phyloP scores from a whole-genome alignment of 2,113 vertebrate genomes.

The Atrichornis clamosus region DNA sequence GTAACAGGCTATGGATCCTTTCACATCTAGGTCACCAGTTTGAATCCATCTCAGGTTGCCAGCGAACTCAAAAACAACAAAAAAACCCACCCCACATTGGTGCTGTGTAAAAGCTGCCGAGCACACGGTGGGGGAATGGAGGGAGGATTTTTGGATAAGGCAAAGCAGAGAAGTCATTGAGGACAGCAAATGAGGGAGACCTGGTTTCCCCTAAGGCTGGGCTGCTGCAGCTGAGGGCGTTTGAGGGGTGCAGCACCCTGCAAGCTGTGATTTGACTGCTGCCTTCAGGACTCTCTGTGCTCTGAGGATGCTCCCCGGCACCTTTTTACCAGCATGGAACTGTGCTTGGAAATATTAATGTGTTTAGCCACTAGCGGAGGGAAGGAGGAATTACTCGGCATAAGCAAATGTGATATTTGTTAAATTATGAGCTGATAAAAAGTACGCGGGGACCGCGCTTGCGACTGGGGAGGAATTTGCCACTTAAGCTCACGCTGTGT shows the following conservation, averaged over 20 bases:
- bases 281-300: neutral
- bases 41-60: constrained; percentile 52
- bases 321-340: constrained; percentile 11
- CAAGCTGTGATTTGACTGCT: neutral
- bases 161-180: accelerated
- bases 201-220: neutral
- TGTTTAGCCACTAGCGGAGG: constrained; percentile 30
- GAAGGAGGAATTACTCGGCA: constrained; percentile 29
- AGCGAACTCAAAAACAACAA: neutral
- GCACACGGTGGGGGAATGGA: neutral
- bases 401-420: constrained; percentile 40
- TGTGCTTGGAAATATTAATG: constrained; percentile 37
- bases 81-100: neutral
- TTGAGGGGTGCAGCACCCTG: neutral
- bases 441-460: neutral
- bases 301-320: neutral
- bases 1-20: constrained; percentile 59
- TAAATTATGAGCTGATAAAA: constrained; percentile 52
- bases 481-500: neutral
- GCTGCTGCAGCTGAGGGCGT: neutral
- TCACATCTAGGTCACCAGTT: constrained; percentile 62
- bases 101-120: neutral
- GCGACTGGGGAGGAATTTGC: neutral
- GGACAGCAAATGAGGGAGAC: neutral
- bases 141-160: neutral